These are phyloP conservation scores for Geotrypetes seraphini DNA, from an alignment of 2,797 vertebrate genomes.

Conservation along the genomic window DNA sequence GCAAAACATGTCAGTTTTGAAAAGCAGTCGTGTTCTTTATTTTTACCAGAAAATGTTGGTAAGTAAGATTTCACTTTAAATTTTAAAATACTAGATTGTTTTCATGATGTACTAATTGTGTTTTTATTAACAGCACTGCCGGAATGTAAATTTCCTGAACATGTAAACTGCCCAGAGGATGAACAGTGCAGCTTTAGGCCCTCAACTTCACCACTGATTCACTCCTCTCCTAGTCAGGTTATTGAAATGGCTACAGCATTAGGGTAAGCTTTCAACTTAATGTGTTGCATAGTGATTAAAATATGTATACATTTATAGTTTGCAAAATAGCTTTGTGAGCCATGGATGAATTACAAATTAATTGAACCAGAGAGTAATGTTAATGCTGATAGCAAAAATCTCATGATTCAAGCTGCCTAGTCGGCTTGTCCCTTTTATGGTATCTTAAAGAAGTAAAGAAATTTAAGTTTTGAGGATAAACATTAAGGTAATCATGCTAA, in stretches of 20 bases:
- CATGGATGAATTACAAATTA: too few species aligned
- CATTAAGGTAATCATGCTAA: too few species aligned
- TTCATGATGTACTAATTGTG: neutral
- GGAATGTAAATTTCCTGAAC: slow-evolving; percentile 40
- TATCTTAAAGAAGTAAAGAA: too few species aligned
- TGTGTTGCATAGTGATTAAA: too few species aligned
- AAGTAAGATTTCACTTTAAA: slow-evolving; percentile 19
- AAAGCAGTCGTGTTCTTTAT: neutral
- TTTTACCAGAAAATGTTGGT: slow-evolving; percentile 39
- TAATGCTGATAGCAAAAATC: too few species aligned
- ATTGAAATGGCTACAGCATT: neutral
- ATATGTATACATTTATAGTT: too few species aligned
- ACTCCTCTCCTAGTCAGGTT: slow-evolving; percentile 87
- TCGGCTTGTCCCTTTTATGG: too few species aligned
- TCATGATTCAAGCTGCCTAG: too few species aligned
- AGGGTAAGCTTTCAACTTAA: too few species aligned
- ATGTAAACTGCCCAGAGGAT: slow-evolving; percentile 39
- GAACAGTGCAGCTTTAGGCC: slow-evolving; percentile 75
- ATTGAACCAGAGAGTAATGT: too few species aligned
- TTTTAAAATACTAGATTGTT: neutral
- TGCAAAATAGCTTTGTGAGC: too few species aligned
- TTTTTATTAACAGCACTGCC: slow-evolving; percentile 3
- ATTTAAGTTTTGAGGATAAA: too few species aligned
- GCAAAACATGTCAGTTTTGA: slow-evolving; percentile 45
- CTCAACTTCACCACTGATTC: slow-evolving; percentile 82